Evolutionary conservation across 2,797 vertebrate species (phyloP).

Genomic region (Emys orbicularis): DNA sequence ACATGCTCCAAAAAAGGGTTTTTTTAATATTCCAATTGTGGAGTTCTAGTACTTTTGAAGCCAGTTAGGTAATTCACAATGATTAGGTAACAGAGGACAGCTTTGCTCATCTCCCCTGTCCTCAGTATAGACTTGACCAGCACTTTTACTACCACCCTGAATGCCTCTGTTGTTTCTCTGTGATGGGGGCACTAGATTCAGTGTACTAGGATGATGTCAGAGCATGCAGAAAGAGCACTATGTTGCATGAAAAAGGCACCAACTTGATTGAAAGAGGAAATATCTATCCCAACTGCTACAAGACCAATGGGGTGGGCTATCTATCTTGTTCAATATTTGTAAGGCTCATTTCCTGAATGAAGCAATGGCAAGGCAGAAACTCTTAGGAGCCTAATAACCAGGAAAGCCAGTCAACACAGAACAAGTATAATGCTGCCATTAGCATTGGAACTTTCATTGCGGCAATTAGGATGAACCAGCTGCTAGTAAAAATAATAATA

Average conservation of each 20-base stretch:
- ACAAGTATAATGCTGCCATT: neutral
- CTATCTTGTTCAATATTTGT: neutral
- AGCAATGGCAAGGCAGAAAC: neutral
- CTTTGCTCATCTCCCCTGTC: constrained; percentile 18
- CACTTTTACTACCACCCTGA: constrained; percentile 3
- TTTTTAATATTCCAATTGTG: neutral
- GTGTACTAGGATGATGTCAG: neutral
- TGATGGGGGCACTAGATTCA: neutral
- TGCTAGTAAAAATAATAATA: constrained; percentile 30
- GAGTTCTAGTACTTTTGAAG: neutral
- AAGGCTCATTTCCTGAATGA: neutral
- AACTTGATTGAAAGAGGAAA: neutral
- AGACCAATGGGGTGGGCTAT: neutral
- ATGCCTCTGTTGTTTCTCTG: neutral
- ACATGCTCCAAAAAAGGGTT: neutral
- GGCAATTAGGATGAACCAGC: constrained; percentile 38
- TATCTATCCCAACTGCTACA: neutral
- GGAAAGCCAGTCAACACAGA: neutral
- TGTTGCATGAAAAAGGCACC: constrained; percentile 8
- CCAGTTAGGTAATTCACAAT: constrained; percentile 5
- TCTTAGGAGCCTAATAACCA: neutral
- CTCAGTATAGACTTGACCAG: neutral
- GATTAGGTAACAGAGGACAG: neutral
- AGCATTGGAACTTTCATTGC: constrained; percentile 37
- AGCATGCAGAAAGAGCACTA: constrained; percentile 2